Evolutionary conservation across 2,797 vertebrate species (phyloP).

Genomic region (Diceros bicornis): DNA sequence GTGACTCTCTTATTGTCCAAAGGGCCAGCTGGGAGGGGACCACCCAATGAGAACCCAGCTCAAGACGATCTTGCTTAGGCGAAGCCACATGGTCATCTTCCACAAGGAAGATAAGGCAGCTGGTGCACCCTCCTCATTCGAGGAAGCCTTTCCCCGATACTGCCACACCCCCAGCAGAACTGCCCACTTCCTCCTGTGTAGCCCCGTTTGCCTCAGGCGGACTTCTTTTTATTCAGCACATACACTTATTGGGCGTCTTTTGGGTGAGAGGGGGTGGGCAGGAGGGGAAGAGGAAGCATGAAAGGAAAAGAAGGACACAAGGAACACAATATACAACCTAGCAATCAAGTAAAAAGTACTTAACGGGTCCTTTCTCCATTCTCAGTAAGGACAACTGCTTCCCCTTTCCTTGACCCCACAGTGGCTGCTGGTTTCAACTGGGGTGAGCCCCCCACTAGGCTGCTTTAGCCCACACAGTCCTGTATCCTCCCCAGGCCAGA

Average conservation of each 20-base stretch:
- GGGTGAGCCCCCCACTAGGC: background rate
- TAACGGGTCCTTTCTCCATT: background rate
- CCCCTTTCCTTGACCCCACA: background rate
- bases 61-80: background rate
- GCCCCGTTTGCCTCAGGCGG: background rate
- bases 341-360: background rate
- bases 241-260: background rate
- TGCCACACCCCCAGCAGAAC: too few species aligned
- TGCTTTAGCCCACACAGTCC: background rate
- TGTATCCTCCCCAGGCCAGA: background rate
- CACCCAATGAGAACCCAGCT: background rate
- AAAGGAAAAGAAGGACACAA: background rate
- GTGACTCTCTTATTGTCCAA: background rate
- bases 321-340: background rate
- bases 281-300: background rate
- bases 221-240: background rate
- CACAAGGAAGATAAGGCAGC: background rate
- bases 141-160: background rate
- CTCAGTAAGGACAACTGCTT: background rate
- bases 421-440: background rate
- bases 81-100: background rate
- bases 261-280: accelerated
- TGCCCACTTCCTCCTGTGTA: background rate
- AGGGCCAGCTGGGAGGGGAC: background rate
- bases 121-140: background rate